These are phyloP conservation scores for Glaucomys volans DNA, from an alignment of 2,113 vertebrate species.

Conservation along the genomic window DNA sequence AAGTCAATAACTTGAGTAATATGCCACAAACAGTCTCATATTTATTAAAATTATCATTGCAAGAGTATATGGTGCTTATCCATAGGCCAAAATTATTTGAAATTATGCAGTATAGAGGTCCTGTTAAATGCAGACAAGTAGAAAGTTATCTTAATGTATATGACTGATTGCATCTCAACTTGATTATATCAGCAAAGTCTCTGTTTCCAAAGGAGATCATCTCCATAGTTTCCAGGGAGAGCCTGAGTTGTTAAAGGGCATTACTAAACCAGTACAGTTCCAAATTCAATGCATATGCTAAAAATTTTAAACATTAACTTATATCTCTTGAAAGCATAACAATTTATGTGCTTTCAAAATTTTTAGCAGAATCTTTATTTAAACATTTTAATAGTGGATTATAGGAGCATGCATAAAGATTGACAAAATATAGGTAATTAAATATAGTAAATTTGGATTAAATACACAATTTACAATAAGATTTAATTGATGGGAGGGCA, in stretches of 20 bases:
- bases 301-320: neutral
- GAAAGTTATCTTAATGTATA: neutral
- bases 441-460: neutral
- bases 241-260: neutral
- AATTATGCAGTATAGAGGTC: neutral
- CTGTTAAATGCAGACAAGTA: neutral
- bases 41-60: neutral
- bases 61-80: neutral
- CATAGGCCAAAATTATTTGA: neutral
- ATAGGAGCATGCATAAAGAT: neutral
- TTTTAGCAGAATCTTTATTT: neutral
- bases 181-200: neutral
- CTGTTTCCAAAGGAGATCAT: neutral
- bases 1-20: conserved; percentile 18
- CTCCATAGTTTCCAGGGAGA: neutral
- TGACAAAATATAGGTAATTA: neutral
- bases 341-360: neutral
- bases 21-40: neutral
- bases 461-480: too few species aligned
- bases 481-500: too few species aligned
- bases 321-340: neutral
- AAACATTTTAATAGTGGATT: neutral
- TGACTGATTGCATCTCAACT: neutral
- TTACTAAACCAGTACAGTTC: neutral
- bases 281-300: neutral